These are phyloP conservation scores for Cryptotis parvus DNA, from an alignment of 2,113 vertebrate genomes.

Conservation along the genomic window DNA sequence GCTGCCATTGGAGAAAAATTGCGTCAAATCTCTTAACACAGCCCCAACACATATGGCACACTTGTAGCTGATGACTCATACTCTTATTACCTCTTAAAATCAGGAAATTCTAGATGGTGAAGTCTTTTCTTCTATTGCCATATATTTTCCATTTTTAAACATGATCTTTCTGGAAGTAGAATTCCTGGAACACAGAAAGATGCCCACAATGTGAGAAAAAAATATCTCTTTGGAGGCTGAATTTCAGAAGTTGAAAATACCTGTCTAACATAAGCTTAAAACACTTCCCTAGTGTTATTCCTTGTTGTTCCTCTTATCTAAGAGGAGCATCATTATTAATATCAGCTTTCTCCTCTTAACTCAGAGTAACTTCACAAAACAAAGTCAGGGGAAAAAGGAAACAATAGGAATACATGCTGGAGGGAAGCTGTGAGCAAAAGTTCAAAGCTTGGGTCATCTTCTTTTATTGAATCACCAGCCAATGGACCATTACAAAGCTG, in stretches of 20 bases:
- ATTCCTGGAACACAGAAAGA: neutral
- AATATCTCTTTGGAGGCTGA: neutral
- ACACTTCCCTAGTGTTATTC: neutral
- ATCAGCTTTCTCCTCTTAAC: neutral
- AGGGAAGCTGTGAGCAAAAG: neutral
- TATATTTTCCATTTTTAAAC: constrained; percentile 32
- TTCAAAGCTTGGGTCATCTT: neutral
- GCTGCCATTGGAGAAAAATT: neutral
- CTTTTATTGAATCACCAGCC: no score
- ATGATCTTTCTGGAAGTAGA: neutral
- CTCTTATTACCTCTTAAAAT: neutral
- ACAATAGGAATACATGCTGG: neutral
- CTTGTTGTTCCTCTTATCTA: neutral
- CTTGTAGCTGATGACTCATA: neutral
- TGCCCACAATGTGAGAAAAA: neutral
- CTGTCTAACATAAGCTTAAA: neutral
- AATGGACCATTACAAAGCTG: no score
- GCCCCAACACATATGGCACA: neutral
- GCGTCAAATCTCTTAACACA: neutral
- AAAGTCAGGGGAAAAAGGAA: neutral
- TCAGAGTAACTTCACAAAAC: neutral
- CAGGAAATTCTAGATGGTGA: neutral
- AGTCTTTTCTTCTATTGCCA: neutral
- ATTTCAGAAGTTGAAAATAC: constrained; percentile 25
- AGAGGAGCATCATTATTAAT: neutral